A percentile compares a stretch with the other conserved stretches of the same genome.
phyloP scores from a whole-genome alignment of 2,113 vertebrate species.

The Vulpes ferrilata region DNA sequence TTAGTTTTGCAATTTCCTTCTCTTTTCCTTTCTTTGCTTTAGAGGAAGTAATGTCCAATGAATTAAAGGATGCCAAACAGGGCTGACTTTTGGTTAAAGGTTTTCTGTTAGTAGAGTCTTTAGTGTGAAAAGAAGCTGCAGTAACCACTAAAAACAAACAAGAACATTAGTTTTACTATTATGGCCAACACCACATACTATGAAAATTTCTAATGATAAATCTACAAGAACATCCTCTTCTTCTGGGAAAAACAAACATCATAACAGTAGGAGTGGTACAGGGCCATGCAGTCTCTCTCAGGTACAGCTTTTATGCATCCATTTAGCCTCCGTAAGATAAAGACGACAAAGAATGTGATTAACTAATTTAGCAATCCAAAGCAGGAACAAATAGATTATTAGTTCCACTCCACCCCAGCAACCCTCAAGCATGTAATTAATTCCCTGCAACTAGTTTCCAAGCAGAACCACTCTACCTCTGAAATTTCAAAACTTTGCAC shows the following conservation, averaged over 20 bases:
- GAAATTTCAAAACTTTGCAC: not conserved
- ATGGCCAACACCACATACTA: slow-evolving; percentile 3
- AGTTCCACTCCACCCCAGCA: not conserved
- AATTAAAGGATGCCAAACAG: slow-evolving; percentile 91
- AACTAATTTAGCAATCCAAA: not conserved
- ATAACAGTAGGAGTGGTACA: slow-evolving; percentile 60
- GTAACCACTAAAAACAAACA: slow-evolving; percentile 92
- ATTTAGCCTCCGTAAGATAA: not conserved
- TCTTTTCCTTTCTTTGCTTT: slow-evolving; percentile 97
- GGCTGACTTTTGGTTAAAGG: slow-evolving; percentile 90
- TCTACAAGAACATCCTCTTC: slow-evolving; percentile 76
- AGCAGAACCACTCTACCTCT: not conserved
- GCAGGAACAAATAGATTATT: not conserved
- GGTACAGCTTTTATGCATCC: not conserved
- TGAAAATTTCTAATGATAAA: slow-evolving; percentile 72
- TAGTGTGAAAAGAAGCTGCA: slow-evolving; percentile 92
- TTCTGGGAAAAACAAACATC: slow-evolving; percentile 67
- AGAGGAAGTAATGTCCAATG: slow-evolving; percentile 94
- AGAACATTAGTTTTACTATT: slow-evolving; percentile 69
- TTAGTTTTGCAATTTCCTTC: slow-evolving; percentile 96
- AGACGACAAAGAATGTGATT: not conserved
- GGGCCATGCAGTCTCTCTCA: not conserved
- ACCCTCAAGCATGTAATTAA: not conserved
- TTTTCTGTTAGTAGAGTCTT: slow-evolving; percentile 89
- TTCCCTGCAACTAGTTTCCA: not conserved